Conservation (phyloP, 2,113 vertebrate species). For the Chelonoidis abingdonii region DNA sequence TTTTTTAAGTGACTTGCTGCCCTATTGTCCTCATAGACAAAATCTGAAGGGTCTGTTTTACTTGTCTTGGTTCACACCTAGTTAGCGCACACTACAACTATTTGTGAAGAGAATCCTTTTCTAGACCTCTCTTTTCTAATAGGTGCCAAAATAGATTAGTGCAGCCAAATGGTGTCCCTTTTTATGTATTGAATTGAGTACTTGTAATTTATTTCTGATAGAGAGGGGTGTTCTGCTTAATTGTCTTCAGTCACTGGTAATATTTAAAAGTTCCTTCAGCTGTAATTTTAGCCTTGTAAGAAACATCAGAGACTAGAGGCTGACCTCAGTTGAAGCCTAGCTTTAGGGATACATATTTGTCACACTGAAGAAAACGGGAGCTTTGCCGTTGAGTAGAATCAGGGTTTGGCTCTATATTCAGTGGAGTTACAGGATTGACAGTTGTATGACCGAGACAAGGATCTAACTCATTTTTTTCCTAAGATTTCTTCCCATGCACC, state of each 20-base stretch:
- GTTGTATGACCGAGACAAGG: not conserved
- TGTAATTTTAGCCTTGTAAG: not conserved
- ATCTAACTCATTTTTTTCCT: not conserved
- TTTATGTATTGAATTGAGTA: not conserved
- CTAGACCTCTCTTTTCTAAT: not conserved
- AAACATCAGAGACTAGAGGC: not conserved
- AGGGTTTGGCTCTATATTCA: not conserved
- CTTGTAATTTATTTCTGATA: not conserved
- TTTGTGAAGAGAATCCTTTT: not conserved
- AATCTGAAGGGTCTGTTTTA: fast-evolving
- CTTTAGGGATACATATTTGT: not conserved
- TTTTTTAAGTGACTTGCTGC: not conserved
- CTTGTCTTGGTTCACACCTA: not conserved
- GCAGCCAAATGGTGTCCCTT: not conserved
- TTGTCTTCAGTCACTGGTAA: not conserved
- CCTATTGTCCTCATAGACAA: not conserved
- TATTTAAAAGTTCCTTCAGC: not conserved
- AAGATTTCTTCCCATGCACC: fast-evolving
- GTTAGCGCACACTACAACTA: not conserved
- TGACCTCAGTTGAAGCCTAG: not conserved
- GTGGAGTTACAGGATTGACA: not conserved
- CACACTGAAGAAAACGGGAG: not conserved
- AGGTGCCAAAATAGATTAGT: conserved; percentile 18
- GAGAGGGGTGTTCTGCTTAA: not conserved
- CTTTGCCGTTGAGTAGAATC: not conserved